Percentiles rank a stretch among this genome's conserved stretches.
phyloP scores from a whole-genome alignment of 2,113 vertebrate genomes.

The Laterallus jamaicensis region DNA sequence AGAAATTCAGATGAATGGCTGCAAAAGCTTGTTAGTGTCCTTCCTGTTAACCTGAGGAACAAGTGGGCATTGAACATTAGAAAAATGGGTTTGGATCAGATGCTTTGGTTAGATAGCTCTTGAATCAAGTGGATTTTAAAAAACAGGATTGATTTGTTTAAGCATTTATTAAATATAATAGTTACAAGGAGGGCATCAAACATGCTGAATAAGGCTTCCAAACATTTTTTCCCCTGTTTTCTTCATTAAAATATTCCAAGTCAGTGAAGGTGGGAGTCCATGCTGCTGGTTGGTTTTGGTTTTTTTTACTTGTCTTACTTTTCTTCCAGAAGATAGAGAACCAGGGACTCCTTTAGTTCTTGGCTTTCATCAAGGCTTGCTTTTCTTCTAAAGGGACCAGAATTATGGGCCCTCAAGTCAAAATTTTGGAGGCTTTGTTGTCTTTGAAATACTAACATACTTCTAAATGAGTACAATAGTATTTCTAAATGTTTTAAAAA shows the following conservation, averaged over 20 bases:
- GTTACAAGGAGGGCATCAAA: background rate
- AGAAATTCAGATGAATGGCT: background rate
- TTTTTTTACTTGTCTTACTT: background rate
- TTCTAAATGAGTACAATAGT: background rate
- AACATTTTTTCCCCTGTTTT: background rate
- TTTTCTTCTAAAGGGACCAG: background rate
- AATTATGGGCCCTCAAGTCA: background rate
- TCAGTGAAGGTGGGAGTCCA: background rate
- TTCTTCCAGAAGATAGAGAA: background rate
- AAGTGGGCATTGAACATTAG: background rate
- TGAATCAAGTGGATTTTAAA: background rate
- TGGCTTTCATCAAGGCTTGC: background rate
- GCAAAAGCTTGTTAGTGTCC: background rate
- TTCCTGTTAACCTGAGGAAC: background rate
- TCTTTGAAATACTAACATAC: background rate
- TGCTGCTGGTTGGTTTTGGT: background rate
- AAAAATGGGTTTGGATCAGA: background rate
- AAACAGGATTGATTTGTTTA: background rate
- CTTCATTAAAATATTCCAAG: background rate
- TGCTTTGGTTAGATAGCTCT: background rate
- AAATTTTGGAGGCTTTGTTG: background rate
- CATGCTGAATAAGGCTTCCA: background rate
- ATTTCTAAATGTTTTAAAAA: background rate
- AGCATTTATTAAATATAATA: background rate
- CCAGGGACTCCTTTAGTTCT: background rate